Conservation (phyloP, 2,113 vertebrate genomes). For the Mola mola region DNA sequence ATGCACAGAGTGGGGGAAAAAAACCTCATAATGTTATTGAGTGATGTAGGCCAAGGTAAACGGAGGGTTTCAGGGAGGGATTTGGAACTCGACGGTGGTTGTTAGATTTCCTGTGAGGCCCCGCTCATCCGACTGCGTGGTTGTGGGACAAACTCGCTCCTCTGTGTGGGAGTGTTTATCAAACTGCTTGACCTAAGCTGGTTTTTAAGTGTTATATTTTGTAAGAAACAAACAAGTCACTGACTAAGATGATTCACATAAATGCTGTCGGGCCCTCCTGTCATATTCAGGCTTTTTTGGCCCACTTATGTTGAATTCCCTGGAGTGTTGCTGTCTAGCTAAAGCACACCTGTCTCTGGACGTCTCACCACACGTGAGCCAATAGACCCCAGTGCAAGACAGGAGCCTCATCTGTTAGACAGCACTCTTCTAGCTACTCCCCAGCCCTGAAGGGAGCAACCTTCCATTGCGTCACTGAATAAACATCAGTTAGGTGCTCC, state of each 20-base stretch:
- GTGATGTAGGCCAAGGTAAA: slow-evolving; percentile 49
- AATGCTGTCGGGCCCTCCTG: not conserved
- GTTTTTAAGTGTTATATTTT: slow-evolving; percentile 23
- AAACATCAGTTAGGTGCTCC: slow-evolving; percentile 60
- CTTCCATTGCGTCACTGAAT: slow-evolving; percentile 69
- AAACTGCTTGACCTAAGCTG: not conserved
- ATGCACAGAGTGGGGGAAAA: slow-evolving; percentile 13
- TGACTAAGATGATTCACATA: slow-evolving; percentile 6
- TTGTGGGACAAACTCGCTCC: slow-evolving; percentile 52
- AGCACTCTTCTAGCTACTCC: not conserved
- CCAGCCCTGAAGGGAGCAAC: slow-evolving; percentile 21
- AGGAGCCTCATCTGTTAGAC: slow-evolving; percentile 22
- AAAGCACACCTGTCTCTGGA: slow-evolving; percentile 42
- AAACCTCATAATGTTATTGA: slow-evolving; percentile 56
- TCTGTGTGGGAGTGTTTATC: slow-evolving; percentile 59
- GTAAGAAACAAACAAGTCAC: slow-evolving; percentile 13
- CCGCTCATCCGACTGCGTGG: slow-evolving; percentile 62
- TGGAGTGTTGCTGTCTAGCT: too few relatives aligned
- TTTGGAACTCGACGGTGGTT: slow-evolving; percentile 54
- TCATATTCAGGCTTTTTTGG: too few relatives aligned
- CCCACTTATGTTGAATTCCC: too few relatives aligned
- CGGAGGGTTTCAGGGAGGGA: slow-evolving; percentile 42
- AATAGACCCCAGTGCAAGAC: not conserved
- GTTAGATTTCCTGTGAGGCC: slow-evolving; percentile 56
- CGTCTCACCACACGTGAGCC: slow-evolving; percentile 17